A percentile compares a stretch with the other conserved stretches of the same genome.
These are phyloP conservation scores for Pseudomyrmex gracilis DNA, from an alignment of 1,140 invertebrate genomes.

Conservation along the genomic window DNA sequence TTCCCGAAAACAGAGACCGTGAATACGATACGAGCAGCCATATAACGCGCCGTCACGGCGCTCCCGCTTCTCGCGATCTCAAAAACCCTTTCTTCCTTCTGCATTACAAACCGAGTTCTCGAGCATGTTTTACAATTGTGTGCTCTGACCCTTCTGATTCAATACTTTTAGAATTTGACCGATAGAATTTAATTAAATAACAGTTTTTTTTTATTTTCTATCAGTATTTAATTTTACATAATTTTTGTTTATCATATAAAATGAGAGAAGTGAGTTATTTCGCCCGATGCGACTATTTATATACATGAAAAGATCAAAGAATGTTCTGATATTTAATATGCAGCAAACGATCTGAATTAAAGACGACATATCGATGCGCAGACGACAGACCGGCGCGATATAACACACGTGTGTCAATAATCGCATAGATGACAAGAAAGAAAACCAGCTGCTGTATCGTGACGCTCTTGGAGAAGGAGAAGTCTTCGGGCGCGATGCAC, in stretches of 20 bases:
- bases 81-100: slow-evolving; percentile 23
- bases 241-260: background rate
- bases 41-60: slow-evolving; percentile 63
- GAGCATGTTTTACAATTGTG: background rate
- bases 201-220: background rate
- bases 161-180: background rate
- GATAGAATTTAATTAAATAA: too few species aligned
- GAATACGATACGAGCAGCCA: slow-evolving; percentile 79
- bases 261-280: background rate
- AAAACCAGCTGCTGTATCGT: slow-evolving; percentile 23
- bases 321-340: slow-evolving; percentile 17
- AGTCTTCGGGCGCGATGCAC: background rate
- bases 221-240: background rate
- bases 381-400: slow-evolving; percentile 10
- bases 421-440: background rate
- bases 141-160: background rate
- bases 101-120: slow-evolving; percentile 28
- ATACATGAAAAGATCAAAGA: background rate
- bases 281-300: background rate
- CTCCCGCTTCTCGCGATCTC: slow-evolving; percentile 27
- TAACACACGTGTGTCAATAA: slow-evolving; percentile 64
- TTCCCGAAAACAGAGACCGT: slow-evolving; percentile 79
- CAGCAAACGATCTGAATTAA: background rate
- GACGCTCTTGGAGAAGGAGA: slow-evolving; percentile 52
- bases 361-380: slow-evolving; percentile 10